These are phyloP conservation scores for Sinocyclocheilus rhinocerous DNA, from an alignment of 2,113 vertebrate species.

Conservation along the genomic window DNA sequence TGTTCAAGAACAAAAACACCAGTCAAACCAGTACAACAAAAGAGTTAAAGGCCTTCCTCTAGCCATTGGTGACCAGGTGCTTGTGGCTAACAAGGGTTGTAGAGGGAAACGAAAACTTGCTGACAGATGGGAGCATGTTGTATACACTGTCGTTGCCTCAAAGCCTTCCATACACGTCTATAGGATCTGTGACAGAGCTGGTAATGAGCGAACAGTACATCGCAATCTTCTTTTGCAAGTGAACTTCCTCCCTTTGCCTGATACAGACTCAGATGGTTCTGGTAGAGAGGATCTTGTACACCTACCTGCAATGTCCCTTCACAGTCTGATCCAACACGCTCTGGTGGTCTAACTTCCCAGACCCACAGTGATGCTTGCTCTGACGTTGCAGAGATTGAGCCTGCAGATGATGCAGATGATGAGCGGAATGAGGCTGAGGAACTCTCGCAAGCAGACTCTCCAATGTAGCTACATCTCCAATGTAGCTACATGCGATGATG, in stretches of 20 bases:
- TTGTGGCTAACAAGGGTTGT: conserved; percentile 43
- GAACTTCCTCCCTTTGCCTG: conserved; percentile 40
- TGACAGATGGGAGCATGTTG: conserved; percentile 32
- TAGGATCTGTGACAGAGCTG: conserved; percentile 2
- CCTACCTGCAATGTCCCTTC: background rate
- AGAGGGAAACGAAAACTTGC: conserved; percentile 33
- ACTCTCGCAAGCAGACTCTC: background rate
- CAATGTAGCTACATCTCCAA: background rate
- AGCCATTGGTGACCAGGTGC: conserved; percentile 33
- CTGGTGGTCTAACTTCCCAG: background rate
- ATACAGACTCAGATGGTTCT: background rate
- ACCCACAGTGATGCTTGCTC: background rate
- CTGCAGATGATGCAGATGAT: background rate
- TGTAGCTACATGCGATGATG: background rate
- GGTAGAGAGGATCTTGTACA: background rate
- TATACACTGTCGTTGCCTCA: conserved; percentile 19
- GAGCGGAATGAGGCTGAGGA: background rate
- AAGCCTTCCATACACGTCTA: conserved; percentile 42
- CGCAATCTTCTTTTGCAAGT: conserved; percentile 36
- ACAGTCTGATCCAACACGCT: background rate
- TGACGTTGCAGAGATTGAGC: background rate
- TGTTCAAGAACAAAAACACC: conserved; percentile 31
- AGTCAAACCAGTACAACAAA: conserved; percentile 42
- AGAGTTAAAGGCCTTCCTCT: conserved; percentile 30
- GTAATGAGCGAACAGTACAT: conserved; percentile 21